phyloP scores from a whole-genome alignment of 2,797 vertebrate species.

The Thalassophryne amazonica region DNA sequence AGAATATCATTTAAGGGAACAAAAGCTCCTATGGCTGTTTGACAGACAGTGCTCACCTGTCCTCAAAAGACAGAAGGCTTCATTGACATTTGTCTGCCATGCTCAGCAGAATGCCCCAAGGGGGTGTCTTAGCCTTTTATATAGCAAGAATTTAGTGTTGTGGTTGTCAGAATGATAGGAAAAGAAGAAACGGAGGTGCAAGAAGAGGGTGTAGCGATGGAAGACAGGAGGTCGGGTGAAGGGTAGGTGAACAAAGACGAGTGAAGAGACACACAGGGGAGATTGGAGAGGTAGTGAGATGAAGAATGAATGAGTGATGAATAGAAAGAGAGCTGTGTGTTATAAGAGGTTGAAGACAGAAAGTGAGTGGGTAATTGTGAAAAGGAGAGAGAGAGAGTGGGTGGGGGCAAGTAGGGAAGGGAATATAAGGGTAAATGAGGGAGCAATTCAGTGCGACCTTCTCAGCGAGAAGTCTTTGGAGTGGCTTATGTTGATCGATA shows the following conservation, averaged over 20 bases:
- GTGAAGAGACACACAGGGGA: background rate
- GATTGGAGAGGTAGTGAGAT: background rate
- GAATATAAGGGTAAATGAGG: background rate
- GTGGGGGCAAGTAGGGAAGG: slow-evolving; percentile 2
- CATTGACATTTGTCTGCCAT: slow-evolving; percentile 56
- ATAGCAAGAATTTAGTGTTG: slow-evolving; percentile 38
- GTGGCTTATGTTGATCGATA: slow-evolving; percentile 39
- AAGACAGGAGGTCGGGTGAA: background rate
- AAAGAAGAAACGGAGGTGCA: slow-evolving; percentile 1
- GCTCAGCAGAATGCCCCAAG: slow-evolving; percentile 28
- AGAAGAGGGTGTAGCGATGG: slow-evolving; percentile 11
- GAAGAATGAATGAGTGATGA: slow-evolving; percentile 1
- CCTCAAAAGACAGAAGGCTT: slow-evolving; percentile 48
- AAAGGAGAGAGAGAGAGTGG: background rate
- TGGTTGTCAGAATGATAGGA: slow-evolving; percentile 33
- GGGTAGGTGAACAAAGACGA: slow-evolving; percentile 2
- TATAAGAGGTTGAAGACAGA: background rate
- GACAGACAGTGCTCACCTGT: slow-evolving; percentile 48
- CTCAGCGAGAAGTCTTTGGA: slow-evolving; percentile 16
- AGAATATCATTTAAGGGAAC: slow-evolving; percentile 23
- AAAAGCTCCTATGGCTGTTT: slow-evolving; percentile 15
- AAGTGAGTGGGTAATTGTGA: background rate
- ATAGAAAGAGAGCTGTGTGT: background rate
- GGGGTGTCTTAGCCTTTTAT: slow-evolving; percentile 49
- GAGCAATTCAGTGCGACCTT: slow-evolving; percentile 24